Percentiles rank a stretch among this genome's conserved stretches.
Evolutionary conservation across 2,797 vertebrate genomes (phyloP).

Genomic region (Cephalopachus bancanus): DNA sequence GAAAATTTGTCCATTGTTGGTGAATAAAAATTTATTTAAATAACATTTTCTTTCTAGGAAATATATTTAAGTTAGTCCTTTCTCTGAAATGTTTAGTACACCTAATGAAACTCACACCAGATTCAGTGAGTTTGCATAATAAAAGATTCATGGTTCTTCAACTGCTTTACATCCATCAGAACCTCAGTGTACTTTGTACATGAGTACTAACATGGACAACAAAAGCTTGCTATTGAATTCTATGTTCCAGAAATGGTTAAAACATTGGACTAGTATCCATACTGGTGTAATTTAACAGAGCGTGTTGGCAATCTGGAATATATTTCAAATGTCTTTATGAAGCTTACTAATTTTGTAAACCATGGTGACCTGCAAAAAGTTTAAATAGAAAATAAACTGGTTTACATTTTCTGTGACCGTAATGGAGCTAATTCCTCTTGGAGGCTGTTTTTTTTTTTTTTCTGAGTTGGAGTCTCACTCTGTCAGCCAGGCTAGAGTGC

Average conservation of each 20-base stretch:
- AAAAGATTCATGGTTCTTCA: background rate
- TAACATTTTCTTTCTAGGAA: slow-evolving; percentile 44
- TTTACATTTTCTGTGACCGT: background rate
- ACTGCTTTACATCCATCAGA: background rate
- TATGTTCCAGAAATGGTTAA: slow-evolving; percentile 21
- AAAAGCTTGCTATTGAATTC: background rate
- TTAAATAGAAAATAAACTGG: background rate
- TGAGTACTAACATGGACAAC: background rate
- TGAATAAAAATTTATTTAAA: slow-evolving; percentile 45
- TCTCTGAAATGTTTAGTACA: background rate
- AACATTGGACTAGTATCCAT: background rate
- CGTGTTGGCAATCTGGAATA: slow-evolving; percentile 1
- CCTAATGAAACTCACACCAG: slow-evolving; percentile 4
- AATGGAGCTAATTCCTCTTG: background rate
- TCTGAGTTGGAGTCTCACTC: too few species aligned
- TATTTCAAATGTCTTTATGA: slow-evolving; percentile 36
- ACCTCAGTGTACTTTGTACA: background rate
- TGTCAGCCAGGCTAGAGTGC: too few species aligned
- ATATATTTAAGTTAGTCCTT: slow-evolving; percentile 15
- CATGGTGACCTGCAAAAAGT: background rate
- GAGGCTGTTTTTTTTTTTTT: too few species aligned
- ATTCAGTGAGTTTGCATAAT: background rate
- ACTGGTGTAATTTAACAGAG: background rate
- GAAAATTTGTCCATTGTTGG: background rate
- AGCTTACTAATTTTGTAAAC: background rate